Percentiles rank a stretch among this genome's conserved stretches.
Evolutionary conservation across 2,113 vertebrate genomes (phyloP).

Genomic region (Aegithalos caudatus): DNA sequence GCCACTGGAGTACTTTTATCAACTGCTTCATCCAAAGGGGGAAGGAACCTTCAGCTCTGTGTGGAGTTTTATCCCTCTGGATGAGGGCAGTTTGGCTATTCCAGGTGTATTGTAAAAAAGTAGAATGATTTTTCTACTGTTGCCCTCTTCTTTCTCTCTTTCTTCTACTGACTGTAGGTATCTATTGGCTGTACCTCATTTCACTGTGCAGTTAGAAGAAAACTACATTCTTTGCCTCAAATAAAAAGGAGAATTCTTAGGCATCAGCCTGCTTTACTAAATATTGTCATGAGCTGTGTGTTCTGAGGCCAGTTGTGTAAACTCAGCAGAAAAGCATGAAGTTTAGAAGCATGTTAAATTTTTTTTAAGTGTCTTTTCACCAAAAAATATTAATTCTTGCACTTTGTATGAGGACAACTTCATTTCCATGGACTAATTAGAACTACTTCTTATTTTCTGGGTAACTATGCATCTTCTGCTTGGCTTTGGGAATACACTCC

Average conservation of each 20-base stretch:
- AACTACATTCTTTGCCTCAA: neutral
- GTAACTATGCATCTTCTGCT: neutral
- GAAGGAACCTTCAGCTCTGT: neutral
- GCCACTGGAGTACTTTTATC: neutral
- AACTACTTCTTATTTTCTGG: neutral
- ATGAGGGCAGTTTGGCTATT: neutral
- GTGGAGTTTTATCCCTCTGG: neutral
- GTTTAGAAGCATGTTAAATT: neutral
- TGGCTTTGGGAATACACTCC: neutral
- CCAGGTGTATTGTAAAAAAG: neutral
- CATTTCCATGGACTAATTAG: neutral
- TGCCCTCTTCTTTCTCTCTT: neutral
- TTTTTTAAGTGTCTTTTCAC: neutral
- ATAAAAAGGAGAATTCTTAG: neutral
- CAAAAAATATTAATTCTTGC: neutral
- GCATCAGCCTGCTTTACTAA: neutral
- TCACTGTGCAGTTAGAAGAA: neutral
- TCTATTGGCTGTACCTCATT: accelerated
- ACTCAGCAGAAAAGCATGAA: neutral
- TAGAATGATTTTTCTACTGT: neutral
- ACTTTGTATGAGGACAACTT: neutral
- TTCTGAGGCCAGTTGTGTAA: neutral
- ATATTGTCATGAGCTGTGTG: neutral
- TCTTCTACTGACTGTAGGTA: neutral
- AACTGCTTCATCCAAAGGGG: neutral